A percentile compares a stretch with the other conserved stretches of the same genome.
phyloP scores from a whole-genome alignment of 2,888 invertebrate species.

The Pristionchus japonicus region DNA sequence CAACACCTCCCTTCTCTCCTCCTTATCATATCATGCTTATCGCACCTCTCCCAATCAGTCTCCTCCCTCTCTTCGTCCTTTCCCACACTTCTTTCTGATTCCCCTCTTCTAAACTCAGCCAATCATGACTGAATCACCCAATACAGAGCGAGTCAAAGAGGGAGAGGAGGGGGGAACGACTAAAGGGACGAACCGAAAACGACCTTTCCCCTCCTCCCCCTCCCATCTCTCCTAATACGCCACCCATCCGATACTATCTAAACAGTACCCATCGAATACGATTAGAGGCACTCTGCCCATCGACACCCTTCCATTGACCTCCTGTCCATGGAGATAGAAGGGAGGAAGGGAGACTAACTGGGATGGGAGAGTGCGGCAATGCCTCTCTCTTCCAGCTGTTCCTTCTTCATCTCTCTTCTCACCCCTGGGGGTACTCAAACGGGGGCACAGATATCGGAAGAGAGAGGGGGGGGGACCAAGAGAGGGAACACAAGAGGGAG shows the following conservation, averaged over 20 bases:
- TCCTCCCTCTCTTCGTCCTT: neutral
- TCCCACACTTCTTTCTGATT: neutral
- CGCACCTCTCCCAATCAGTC: neutral
- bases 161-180: neutral
- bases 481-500: conserved; percentile 11
- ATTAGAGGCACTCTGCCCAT: neutral
- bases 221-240: neutral
- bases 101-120: conserved; percentile 11
- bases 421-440: neutral
- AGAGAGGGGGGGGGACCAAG: neutral
- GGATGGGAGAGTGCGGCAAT: neutral
- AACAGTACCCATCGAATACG: neutral
- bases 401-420: neutral
- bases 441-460: neutral
- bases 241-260: conserved; percentile 24
- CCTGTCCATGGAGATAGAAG: neutral
- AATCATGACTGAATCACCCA: conserved; percentile 24
- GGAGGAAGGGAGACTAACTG: neutral
- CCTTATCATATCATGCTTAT: neutral
- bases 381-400: neutral
- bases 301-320: neutral
- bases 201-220: neutral
- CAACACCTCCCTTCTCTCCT: neutral
- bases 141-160: neutral
- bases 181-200: conserved; percentile 30